phyloP scores from a whole-genome alignment of 2,888 invertebrate species.

The Pogonocherus hispidulus region DNA sequence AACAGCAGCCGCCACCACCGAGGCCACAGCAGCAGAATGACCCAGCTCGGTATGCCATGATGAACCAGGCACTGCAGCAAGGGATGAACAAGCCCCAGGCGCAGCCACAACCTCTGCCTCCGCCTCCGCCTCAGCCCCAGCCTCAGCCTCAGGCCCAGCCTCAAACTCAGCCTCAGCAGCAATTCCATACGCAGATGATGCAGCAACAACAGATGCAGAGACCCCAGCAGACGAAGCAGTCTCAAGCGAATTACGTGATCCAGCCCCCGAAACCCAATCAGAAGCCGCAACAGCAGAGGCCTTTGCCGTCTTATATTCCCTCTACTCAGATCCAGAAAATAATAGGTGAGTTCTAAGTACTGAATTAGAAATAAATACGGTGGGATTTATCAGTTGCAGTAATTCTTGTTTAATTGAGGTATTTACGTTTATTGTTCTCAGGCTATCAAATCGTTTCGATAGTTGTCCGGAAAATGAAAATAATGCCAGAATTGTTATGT shows the following conservation, averaged over 20 bases:
- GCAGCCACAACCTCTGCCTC: constrained; percentile 38
- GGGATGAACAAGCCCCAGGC: constrained; percentile 32
- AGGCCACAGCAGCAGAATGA: constrained; percentile 28
- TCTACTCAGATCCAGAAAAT: constrained; percentile 64
- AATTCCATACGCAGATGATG: constrained; percentile 45
- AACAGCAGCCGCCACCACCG: constrained; percentile 14
- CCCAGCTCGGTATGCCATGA: constrained; percentile 41
- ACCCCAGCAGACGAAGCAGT: constrained; percentile 42
- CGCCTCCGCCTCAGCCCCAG: constrained; percentile 44
- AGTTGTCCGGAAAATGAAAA: no score
- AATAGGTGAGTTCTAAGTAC: constrained; percentile 58
- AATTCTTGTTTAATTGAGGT: no score
- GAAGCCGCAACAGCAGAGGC: constrained; percentile 53
- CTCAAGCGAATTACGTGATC: constrained; percentile 59
- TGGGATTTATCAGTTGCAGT: no score
- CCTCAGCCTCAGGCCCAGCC: constrained; percentile 42
- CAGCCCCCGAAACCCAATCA: constrained; percentile 55
- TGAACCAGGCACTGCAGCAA: constrained; percentile 39
- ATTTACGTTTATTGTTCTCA: no score
- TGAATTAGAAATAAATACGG: no score
- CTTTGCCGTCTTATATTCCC: constrained; percentile 61
- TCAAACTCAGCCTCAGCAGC: constrained; percentile 44
- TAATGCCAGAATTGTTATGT: no score
- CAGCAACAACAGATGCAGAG: constrained; percentile 41
- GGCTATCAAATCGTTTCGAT: no score